Evolutionary conservation across 2,113 vertebrate species (phyloP).

Genomic region (Protomyctophum bolini): DNA sequence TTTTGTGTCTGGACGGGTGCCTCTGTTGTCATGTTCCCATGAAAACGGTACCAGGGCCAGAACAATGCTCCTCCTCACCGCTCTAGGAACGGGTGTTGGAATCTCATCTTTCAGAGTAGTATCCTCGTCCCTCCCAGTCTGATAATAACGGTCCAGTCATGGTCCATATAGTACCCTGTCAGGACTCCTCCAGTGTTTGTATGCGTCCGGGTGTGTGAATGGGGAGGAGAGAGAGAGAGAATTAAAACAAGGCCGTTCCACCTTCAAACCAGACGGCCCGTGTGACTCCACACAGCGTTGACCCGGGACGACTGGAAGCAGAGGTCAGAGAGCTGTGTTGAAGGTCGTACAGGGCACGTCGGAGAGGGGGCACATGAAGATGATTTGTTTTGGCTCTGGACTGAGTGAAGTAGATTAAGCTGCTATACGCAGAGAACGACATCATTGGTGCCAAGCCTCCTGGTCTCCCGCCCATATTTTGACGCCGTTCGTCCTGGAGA

Average conservation of each 20-base stretch:
- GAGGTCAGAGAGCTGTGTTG: background rate
- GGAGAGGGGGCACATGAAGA: background rate
- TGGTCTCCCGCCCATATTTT: background rate
- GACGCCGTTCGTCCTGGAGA: background rate
- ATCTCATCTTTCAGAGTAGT: background rate
- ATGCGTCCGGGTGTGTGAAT: too few relatives aligned
- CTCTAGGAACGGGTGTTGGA: background rate
- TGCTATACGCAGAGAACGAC: background rate
- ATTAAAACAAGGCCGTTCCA: background rate
- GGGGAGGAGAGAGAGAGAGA: too few relatives aligned
- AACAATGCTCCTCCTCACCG: constrained; percentile 30
- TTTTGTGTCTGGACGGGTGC: constrained; percentile 28
- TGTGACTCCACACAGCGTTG: background rate
- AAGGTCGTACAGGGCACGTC: background rate
- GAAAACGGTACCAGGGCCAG: constrained; percentile 26
- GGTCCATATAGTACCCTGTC: background rate
- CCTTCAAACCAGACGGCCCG: background rate
- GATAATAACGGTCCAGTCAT: background rate
- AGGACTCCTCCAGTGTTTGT: background rate
- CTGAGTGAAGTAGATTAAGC: too few relatives aligned
- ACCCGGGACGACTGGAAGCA: background rate
- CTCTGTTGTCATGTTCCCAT: constrained; percentile 40
- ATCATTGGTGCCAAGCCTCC: background rate
- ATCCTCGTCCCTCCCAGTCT: background rate
- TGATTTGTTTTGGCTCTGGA: background rate